Conservation (phyloP, 2,113 vertebrate genomes). For the Prionailurus viverrinus region DNA sequence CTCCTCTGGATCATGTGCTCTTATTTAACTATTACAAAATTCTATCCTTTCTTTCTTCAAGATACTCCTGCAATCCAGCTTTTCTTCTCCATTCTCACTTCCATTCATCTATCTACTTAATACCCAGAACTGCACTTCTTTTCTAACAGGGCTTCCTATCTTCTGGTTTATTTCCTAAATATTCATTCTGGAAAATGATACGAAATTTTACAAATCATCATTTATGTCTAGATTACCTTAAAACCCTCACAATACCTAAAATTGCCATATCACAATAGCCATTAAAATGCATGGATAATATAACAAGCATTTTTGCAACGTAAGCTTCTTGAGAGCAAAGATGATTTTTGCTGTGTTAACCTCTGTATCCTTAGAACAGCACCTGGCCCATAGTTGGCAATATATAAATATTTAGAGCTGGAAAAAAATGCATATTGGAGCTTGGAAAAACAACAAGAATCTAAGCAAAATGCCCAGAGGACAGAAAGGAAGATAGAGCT, state of each 20-base stretch:
- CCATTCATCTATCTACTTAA: not conserved
- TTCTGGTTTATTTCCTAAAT: not conserved
- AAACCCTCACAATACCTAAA: not conserved
- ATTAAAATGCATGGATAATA: not conserved
- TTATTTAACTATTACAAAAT: not conserved
- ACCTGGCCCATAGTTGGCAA: not conserved
- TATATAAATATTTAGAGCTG: slow-evolving; percentile 12
- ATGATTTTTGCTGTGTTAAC: slow-evolving; percentile 14
- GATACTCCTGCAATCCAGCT: not conserved
- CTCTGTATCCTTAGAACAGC: not conserved
- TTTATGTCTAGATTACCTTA: not conserved
- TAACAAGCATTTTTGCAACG: not conserved
- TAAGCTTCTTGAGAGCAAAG: not conserved
- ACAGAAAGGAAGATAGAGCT: not conserved
- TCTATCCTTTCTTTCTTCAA: not conserved
- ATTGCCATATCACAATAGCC: not conserved
- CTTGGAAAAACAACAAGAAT: not conserved
- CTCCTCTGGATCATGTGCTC: not conserved
- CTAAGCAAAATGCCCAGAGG: not conserved
- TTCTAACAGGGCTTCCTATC: not conserved
- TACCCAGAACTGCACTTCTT: not conserved
- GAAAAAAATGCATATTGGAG: not conserved
- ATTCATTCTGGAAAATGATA: not conserved
- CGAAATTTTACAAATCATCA: slow-evolving; percentile 5
- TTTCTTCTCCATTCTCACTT: not conserved